Percentiles rank a stretch among this genome's conserved stretches.
Conservation (phyloP, 2,797 vertebrate species). For the Aselliscus stoliczkanus region DNA sequence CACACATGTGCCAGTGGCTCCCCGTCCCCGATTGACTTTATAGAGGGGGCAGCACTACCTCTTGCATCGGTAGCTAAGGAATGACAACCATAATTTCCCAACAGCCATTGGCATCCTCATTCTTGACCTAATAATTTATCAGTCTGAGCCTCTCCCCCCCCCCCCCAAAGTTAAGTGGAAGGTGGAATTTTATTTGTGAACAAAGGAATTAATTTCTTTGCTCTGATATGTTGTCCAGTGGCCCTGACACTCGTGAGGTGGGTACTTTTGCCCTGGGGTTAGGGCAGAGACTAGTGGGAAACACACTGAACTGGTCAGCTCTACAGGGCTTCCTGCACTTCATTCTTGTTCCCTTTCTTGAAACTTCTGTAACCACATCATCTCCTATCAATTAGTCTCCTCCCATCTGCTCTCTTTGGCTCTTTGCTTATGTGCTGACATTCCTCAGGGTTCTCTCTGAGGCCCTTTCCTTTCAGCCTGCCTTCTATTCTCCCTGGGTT, state of each 20-base stretch:
- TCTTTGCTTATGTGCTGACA: neutral
- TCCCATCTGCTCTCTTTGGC: neutral
- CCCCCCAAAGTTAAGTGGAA: neutral
- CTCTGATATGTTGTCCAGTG: neutral
- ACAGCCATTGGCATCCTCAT: neutral
- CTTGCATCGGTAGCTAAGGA: neutral
- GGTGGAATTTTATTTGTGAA: neutral
- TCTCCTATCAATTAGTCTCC: neutral
- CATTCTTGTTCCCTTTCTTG: neutral
- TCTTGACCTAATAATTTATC: neutral
- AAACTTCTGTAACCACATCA: neutral
- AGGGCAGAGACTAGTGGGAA: neutral
- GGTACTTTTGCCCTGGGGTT: neutral
- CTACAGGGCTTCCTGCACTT: neutral
- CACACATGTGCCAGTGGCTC: neutral
- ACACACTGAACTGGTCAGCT: neutral
- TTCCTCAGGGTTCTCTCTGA: neutral
- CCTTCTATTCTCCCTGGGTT: neutral
- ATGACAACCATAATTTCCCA: neutral
- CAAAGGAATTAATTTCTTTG: neutral
- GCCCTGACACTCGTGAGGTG: neutral
- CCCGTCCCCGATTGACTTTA: neutral
- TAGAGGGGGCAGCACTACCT: too few species aligned
- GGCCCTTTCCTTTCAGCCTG: neutral
- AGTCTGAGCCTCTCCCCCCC: neutral